Evolutionary conservation across 2,113 vertebrate genomes (phyloP).

Genomic region (Rhadina sibilatrix): DNA sequence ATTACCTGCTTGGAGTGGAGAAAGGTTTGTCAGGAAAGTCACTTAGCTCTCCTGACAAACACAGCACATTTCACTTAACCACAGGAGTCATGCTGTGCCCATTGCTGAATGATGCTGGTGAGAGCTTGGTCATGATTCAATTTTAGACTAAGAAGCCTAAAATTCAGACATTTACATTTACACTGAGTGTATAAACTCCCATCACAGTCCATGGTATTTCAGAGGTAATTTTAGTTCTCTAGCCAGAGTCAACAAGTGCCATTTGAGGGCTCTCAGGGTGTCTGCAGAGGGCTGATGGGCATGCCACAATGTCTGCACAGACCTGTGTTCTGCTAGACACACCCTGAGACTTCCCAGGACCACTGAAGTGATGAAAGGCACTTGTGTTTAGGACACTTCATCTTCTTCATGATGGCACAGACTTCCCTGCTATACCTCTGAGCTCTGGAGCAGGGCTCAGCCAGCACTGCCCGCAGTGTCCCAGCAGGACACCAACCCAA

Average conservation of each 20-base stretch:
- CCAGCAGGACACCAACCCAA: not conserved
- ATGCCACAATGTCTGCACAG: fast-evolving
- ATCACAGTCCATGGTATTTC: not conserved
- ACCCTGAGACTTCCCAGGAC: not conserved
- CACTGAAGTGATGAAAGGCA: not conserved
- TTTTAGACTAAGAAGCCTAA: not conserved
- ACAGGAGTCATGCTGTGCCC: not conserved
- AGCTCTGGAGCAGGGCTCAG: not conserved
- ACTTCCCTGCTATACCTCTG: not conserved
- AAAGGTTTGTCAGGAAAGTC: not conserved
- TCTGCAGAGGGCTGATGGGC: not conserved
- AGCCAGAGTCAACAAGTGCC: not conserved
- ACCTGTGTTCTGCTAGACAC: not conserved
- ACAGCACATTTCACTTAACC: not conserved
- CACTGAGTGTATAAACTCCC: not conserved
- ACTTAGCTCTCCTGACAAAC: not conserved
- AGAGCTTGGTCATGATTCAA: not conserved
- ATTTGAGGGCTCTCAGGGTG: not conserved
- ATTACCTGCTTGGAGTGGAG: not conserved
- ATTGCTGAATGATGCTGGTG: not conserved
- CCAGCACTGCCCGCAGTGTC: not conserved
- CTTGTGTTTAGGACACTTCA: not conserved
- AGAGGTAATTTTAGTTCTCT: not conserved
- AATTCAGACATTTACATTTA: not conserved
- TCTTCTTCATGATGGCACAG: fast-evolving